Evolutionary conservation across 2,113 vertebrate species (phyloP), one percentile per base, ranked within the genome.

Genomic region (Pholis gunnellus): DNA sequence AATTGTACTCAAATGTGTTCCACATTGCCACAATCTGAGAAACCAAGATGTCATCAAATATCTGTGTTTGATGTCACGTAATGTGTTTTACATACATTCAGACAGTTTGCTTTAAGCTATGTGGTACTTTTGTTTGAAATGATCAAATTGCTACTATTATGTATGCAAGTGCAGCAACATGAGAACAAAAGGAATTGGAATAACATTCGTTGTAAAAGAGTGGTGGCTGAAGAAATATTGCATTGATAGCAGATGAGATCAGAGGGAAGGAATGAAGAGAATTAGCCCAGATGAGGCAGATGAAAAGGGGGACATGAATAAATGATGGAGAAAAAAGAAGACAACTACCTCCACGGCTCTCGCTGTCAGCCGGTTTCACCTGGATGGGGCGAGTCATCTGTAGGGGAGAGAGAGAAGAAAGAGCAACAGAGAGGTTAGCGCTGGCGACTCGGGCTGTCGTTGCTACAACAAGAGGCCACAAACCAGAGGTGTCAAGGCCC

Each of bases 361-460:
- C 98, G 79, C 98, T 99, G 97, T 99, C 98, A 75, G 98, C 98
- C 40, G 98, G 98, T 94, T 99, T 99, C 97, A 99, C 98, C 96
- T 99, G 98, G 96, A 99, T 99, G 6, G 98, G 98, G 89, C 98
- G 97, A 94, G 98, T 99, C 98, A 99, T 99, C 98, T 99, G 95
- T 20, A 88, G 81, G 66, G 68, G 75, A 75, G 5, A 85, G 5
- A 85, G 63, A 73, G 67, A 54, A 65, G 75, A 89, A 81, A 88
- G 67, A 79, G 5, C 13, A 81, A 83, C 59, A 85, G 63, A 75
- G 69, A 68, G 76, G 85, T 93, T 94, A 93, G 90, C 29, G n/a
- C 13, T 72, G 78, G 76, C 6, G 36, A 83, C 71, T 82, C 18
- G 5, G 34, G 48, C 44, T 67, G 78, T 77, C 44, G 60, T 70